Evolutionary conservation across 2,888 invertebrate species (phyloP), one percentile per base, ranked within the genome.

Genomic region (Caenorhabditis parvicauda): DNA sequence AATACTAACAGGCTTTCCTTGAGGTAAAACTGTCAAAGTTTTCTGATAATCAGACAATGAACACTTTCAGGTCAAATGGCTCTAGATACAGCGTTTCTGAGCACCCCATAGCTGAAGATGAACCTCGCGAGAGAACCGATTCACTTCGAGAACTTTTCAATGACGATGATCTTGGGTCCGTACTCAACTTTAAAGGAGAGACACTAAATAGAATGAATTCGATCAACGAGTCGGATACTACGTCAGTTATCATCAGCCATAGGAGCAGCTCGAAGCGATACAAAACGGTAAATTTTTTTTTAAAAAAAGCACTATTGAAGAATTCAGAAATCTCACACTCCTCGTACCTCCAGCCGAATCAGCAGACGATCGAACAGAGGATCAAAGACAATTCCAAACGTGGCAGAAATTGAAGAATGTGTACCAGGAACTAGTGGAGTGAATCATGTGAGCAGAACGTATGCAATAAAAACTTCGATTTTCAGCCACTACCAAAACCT

Each of bases 101-200:
- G 1, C 9, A n/a, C 35, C 9, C n/a, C 35, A 32, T 12, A 9
- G 35, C 9, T 12, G 58, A 63, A 27, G 61, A 60, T 17, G 62
- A 62, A 27, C 42, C 52, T 22, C 50, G 58, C 27, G 57, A 67
- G 32, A 64, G 54, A 35, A 48, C 50, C 3, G 64, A 64, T 17
- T 56, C 54, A 32, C 28, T 59, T 2, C 29, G 32, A n/a, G 54
- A 64, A 43, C 42, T 59, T 0, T 64, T 64, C 24, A 54, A 54
- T 24, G 67, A 67, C 47, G 67, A 67, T 46, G 68, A 68, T 44
- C 42, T 68, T 35, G 51, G 58, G 14, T 62, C 66, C 12, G 62
- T 62, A 17, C 45, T 68, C 19, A 59, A 68, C 53, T 66, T 62
- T 59, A 59, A 67, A 54, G 60, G 64, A 43, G 56, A 55, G 17